Evolutionary conservation across 2,888 invertebrate species (phyloP).

Genomic region (Troilus luridus): DNA sequence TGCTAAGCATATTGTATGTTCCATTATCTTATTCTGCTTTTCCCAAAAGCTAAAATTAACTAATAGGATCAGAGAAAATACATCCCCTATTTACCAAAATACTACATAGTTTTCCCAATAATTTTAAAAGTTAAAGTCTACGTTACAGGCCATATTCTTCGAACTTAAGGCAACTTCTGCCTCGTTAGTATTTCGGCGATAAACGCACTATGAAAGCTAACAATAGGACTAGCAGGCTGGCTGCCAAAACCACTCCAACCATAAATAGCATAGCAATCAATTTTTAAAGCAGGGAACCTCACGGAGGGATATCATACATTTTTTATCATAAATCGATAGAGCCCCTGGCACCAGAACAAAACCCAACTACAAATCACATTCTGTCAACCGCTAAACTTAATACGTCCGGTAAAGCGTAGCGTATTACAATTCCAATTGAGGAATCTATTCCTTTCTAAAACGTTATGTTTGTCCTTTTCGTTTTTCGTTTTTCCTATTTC

Average conservation of each 20-base stretch:
- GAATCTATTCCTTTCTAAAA: constrained; percentile 13
- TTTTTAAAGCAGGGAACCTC: constrained; percentile 20
- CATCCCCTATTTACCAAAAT: no score
- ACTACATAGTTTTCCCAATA: no score
- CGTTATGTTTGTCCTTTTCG: constrained; percentile 19
- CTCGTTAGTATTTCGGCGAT: background rate
- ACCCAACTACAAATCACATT: constrained; percentile 21
- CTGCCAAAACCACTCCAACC: constrained; percentile 23
- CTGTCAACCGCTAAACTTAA: constrained; percentile 44
- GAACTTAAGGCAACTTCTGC: background rate
- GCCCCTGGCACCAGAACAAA: constrained; percentile 42
- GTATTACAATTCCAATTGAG: constrained; percentile 31
- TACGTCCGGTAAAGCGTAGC: constrained; percentile 8
- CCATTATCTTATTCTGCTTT: no score
- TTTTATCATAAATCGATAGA: constrained; percentile 44
- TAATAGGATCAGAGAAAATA: no score
- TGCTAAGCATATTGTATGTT: no score
- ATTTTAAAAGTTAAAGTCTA: no score
- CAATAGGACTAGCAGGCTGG: constrained; percentile 18
- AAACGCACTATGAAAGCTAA: background rate
- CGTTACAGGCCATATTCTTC: no score
- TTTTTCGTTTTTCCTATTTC: constrained; percentile 12
- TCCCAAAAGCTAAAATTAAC: no score
- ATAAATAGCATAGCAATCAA: constrained; percentile 26
- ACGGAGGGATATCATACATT: constrained; percentile 30